Conservation (phyloP, 2,888 invertebrate species). For the Toxonevra muliebris region DNA sequence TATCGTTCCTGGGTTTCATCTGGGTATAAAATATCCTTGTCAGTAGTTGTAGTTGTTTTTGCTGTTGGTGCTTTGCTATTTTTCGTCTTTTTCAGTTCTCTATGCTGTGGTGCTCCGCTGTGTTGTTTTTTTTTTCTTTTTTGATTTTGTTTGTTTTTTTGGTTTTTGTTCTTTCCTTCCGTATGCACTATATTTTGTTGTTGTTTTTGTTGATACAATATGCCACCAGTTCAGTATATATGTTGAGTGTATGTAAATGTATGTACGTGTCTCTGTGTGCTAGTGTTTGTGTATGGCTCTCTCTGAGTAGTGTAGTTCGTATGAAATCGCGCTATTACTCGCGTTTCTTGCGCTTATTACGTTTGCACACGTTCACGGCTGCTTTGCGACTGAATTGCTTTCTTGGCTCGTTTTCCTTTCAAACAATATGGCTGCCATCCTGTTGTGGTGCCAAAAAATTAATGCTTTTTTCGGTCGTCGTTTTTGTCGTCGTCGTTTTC, state of each 20-base stretch:
- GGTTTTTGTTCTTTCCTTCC: constrained; percentile 2
- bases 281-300: background rate
- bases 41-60: constrained; percentile 3
- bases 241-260: constrained; percentile 23
- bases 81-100: background rate
- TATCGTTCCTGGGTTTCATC: constrained; percentile 13
- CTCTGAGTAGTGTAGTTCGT: background rate
- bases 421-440: constrained; percentile 20
- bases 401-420: constrained; percentile 10
- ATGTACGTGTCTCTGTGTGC: constrained; percentile 6
- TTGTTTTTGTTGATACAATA: constrained; percentile 9
- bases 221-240: background rate
- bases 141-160: constrained; percentile 14
- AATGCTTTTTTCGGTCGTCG: too few species aligned
- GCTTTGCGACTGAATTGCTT: constrained; percentile 52
- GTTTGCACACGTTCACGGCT: constrained; percentile 51
- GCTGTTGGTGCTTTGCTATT: constrained; percentile 6
- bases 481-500: too few species aligned
- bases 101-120: background rate
- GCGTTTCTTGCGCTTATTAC: background rate
- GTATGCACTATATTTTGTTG: background rate
- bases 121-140: background rate
- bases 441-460: too few species aligned
- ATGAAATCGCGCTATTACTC: background rate
- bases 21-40: constrained; percentile 14